Conservation (phyloP, 1,140 invertebrate genomes). For the Hycleus phaleratus region DNA sequence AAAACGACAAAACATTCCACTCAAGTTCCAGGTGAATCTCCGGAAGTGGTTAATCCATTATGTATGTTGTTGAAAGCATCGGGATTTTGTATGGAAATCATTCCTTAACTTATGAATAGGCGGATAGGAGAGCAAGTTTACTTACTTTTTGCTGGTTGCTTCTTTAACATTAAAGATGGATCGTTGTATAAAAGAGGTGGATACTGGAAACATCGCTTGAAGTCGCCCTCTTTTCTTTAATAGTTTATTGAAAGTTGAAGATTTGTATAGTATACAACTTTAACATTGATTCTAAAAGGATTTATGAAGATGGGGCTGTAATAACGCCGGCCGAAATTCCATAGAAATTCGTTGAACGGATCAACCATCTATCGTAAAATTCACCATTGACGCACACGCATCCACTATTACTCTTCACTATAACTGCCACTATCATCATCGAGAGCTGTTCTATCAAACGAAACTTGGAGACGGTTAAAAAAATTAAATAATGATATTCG, state of each 20-base stretch:
- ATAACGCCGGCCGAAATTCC: no score
- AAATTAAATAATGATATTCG: no score
- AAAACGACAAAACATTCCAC: conserved; percentile 2
- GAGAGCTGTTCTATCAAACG: no score
- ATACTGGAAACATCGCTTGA: no score
- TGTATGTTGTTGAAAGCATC: conserved; percentile 23
- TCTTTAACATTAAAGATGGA: conserved; percentile 8
- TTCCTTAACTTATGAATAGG: conserved; percentile 19
- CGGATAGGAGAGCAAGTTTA: conserved; percentile 4
- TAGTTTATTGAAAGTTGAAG: conserved; percentile 10
- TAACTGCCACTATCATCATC: no score
- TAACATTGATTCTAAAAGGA: no score
- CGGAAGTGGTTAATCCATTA: conserved; percentile 28
- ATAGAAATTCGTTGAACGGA: no score
- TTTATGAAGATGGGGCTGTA: no score
- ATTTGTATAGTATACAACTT: not conserved
- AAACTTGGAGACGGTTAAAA: no score
- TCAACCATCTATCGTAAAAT: no score
- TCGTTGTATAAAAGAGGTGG: not conserved
- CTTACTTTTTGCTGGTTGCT: conserved; percentile 7
- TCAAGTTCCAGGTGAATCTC: conserved; percentile 27
- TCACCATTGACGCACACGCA: no score
- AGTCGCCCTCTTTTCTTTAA: not conserved
- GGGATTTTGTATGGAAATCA: conserved; percentile 20
- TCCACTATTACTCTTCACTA: no score